Base-by-base conservation (phyloP, 1,140 invertebrate genomes). In the Marisa cornuarietis region DNA sequence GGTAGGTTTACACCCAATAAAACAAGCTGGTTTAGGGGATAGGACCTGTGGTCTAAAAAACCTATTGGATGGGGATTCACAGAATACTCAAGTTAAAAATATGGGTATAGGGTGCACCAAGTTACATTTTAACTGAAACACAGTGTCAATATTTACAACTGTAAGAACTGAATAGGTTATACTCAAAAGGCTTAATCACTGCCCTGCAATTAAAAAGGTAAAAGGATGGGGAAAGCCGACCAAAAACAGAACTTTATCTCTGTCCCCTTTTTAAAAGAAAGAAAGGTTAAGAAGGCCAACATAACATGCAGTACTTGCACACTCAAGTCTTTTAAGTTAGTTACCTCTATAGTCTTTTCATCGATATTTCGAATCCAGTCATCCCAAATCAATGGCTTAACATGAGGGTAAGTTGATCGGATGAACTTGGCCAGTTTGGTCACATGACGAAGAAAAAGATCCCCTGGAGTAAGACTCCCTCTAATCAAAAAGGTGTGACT, bases 301-400 rank as follows among this genome's bases (percentile, higher is more conserved):
- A 68, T 7, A 11, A 11, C 66, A 24, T 42, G 13, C 63, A 4
- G 24, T 11, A 22, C 66, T 68, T 68, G n/a, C n/a, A 68, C 22
- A 26, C 66, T 26, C 11, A 42, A 22, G 31, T 13, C 10, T 13
- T 11, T 68, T 13, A 26, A 52, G 3, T 6, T 20, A 58, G 81
- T 79, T 81, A 83, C 81, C 73, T 69, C 26, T 49, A 94, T 86
- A 51, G 88, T 85, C 10, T 88, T 84, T 26, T 87, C 79, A 8
- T 89, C 80, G 71, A 96, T 94, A 62, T 94, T 93, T 49, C 96
- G 92, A 58, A 98, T 87, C 95, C 98, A 97, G 89, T 99, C 97
- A 87, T 98, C 96, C 97, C 97, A 98, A 80, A 98, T 95, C 14
- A 99, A 83, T 11, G 95, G 93, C 58, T 93, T 93, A 49, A 96